Evolutionary conservation across 2,888 invertebrate species (phyloP).

Genomic region (Brassicogethes aeneus): DNA sequence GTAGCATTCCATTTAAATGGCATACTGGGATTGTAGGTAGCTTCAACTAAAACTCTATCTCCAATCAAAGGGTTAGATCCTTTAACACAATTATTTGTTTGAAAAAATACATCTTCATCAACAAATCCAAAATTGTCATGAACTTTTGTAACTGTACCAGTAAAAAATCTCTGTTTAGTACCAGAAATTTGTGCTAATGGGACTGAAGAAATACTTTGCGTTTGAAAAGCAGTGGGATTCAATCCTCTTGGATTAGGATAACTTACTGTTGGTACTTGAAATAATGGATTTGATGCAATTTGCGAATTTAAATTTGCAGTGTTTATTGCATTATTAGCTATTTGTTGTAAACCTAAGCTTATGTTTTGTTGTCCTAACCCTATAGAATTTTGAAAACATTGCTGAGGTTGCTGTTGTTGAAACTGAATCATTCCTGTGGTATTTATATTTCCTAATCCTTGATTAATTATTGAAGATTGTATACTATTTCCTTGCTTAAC

Average conservation of each 20-base stretch:
- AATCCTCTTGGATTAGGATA: conserved; percentile 75
- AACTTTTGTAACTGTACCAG: conserved; percentile 90
- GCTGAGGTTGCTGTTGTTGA: conserved; percentile 59
- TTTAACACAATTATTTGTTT: conserved; percentile 81
- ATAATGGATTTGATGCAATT: conserved; percentile 61
- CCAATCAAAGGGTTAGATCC: conserved; percentile 81
- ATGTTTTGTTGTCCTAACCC: conserved; percentile 56
- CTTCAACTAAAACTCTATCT: conserved; percentile 89
- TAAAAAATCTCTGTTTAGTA: conserved; percentile 75
- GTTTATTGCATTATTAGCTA: too few species aligned
- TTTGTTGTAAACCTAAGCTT: conserved; percentile 50
- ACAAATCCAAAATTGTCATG: conserved; percentile 95
- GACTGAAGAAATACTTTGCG: conserved; percentile 39
- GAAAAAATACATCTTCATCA: conserved; percentile 95
- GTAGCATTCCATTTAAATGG: conserved; percentile 98
- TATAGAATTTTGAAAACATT: conserved; percentile 62
- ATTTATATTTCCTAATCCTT: conserved; percentile 52
- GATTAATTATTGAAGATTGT: conserved; percentile 59
- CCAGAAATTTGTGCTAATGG: conserved; percentile 31
- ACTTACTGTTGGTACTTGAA: conserved; percentile 68
- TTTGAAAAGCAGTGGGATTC: conserved; percentile 67
- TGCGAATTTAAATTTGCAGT: too few species aligned
- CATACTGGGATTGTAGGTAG: conserved; percentile 87
- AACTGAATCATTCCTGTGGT: conserved; percentile 62
- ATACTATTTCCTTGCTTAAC: conserved; percentile 49